phyloP scores from a whole-genome alignment of 2,888 invertebrate species.

The Leucophenga maculata region DNA sequence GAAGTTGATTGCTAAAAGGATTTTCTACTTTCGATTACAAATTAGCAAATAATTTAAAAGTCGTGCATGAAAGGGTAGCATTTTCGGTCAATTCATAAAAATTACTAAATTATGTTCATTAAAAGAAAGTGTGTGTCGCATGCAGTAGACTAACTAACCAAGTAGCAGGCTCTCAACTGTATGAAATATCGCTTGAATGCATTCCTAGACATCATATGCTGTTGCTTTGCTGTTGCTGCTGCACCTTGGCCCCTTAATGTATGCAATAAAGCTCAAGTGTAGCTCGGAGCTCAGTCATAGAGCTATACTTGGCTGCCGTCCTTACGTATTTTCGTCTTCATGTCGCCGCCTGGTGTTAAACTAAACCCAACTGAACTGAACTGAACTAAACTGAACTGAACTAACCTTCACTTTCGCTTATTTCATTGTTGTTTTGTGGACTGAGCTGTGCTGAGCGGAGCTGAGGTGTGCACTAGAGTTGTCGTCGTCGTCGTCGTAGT shows the following conservation, averaged over 20 bases:
- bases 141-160: too few species aligned
- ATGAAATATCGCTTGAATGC: not conserved
- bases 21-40: too few species aligned
- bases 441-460: not conserved
- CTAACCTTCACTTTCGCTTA: conserved; percentile 61
- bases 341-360: conserved; percentile 2
- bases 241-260: conserved; percentile 62
- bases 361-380: conserved; percentile 33
- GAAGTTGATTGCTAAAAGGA: too few species aligned
- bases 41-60: too few species aligned
- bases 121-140: too few species aligned
- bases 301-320: not conserved
- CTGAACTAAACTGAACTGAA: conserved; percentile 15
- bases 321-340: not conserved
- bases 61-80: too few species aligned
- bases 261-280: conserved; percentile 63
- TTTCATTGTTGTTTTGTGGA: conserved; percentile 6
- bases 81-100: too few species aligned
- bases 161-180: not conserved
- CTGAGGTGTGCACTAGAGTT: not conserved
- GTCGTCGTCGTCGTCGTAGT: too few species aligned
- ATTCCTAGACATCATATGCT: conserved; percentile 3
- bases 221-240: not conserved
- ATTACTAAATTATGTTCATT: too few species aligned
- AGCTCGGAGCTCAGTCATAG: conserved; percentile 46